phyloP scores from a whole-genome alignment of 1,140 invertebrate species.

The Acromyrmex charruanus region DNA sequence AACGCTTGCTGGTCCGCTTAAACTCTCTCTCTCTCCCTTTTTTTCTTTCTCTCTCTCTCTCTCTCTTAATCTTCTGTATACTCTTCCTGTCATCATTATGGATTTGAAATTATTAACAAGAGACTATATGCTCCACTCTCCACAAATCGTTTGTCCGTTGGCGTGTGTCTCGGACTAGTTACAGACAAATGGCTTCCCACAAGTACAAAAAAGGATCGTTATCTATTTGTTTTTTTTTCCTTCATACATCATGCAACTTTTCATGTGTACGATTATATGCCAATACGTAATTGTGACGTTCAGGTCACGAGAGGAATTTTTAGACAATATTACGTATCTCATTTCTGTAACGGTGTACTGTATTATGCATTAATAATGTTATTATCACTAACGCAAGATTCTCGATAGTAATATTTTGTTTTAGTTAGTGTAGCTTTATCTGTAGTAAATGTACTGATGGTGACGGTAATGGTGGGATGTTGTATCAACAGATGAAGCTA shows the following conservation, averaged over 20 bases:
- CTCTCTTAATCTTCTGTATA: slow-evolving; percentile 6
- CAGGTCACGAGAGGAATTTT: slow-evolving; percentile 64
- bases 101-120: slow-evolving; percentile 63
- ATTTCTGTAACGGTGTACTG: slow-evolving; percentile 79
- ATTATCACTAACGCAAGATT: slow-evolving; percentile 75
- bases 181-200: slow-evolving; percentile 63
- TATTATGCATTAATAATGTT: slow-evolving; percentile 83
- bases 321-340: slow-evolving; percentile 74
- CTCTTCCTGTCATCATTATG: slow-evolving; percentile 38
- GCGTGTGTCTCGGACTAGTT: slow-evolving; percentile 58
- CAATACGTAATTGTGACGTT: slow-evolving; percentile 67
- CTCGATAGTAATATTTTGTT: slow-evolving; percentile 70
- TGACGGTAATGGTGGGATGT: slow-evolving; percentile 76
- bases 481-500: slow-evolving; percentile 70
- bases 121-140: slow-evolving; percentile 48
- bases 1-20: slow-evolving; percentile 66
- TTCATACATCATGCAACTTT: slow-evolving; percentile 64
- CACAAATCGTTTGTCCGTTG: slow-evolving; percentile 54
- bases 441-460: slow-evolving; percentile 74
- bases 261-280: slow-evolving; percentile 57
- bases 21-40: slow-evolving; percentile 36
- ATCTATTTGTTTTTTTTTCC: slow-evolving; percentile 60
- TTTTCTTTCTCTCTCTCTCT: not conserved
- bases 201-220: slow-evolving; percentile 73
- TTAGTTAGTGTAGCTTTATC: slow-evolving; percentile 80